phyloP scores from a whole-genome alignment of 2,113 vertebrate genomes.

The Ahaetulla prasina region DNA sequence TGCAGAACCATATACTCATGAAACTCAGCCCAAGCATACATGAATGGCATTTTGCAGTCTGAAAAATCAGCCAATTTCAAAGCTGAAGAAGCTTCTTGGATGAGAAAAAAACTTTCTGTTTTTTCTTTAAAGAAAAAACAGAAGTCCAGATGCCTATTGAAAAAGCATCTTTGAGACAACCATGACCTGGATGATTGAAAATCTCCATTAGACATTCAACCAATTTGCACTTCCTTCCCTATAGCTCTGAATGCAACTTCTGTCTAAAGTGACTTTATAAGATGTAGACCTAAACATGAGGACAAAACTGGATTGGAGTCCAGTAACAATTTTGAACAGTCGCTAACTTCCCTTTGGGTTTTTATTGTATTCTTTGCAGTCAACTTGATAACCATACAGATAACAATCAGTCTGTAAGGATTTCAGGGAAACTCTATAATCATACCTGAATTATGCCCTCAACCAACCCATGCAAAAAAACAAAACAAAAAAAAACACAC shows the following conservation, averaged over 20 bases:
- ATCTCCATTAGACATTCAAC: no score
- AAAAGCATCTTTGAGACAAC: no score
- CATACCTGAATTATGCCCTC: conserved; percentile 80
- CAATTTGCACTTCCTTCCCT: not conserved
- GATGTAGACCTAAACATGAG: not conserved
- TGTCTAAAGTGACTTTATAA: not conserved
- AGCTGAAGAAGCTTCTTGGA: no score
- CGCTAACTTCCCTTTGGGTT: not conserved
- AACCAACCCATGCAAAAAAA: no score
- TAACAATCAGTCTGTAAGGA: not conserved
- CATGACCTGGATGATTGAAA: no score
- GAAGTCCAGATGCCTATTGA: no score
- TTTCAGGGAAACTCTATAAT: not conserved
- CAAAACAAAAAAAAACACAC: no score
- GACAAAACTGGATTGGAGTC: not conserved
- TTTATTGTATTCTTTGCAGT: not conserved
- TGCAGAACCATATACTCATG: not conserved
- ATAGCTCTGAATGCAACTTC: not conserved
- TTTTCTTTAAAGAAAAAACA: no score
- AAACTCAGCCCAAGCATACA: not conserved
- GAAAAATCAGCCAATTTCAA: not conserved
- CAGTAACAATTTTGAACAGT: not conserved
- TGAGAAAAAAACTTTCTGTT: no score
- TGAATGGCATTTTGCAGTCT: not conserved
- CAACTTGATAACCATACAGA: not conserved